Base-by-base conservation (phyloP, 1,140 invertebrate genomes). In the Camponotus pennsylvanicus region DNA sequence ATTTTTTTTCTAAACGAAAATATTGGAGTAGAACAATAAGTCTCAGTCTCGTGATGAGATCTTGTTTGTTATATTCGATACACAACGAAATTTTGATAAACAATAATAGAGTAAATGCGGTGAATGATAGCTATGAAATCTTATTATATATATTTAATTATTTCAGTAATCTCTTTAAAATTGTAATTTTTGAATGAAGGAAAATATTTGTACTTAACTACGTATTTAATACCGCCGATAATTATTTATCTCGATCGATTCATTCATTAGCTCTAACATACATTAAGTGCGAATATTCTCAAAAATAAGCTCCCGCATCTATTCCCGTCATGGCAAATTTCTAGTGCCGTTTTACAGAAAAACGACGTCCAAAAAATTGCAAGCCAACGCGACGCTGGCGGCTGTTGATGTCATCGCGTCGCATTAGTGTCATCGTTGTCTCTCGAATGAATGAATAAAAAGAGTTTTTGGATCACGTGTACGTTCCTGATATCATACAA, bases 241-340 rank as follows among this genome's bases (percentile, higher is more conserved):
- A 27, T 27, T 27, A 27, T 27, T 27, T 27, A 27, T 66, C 18
- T 64, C 32, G 32, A 18, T 21, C 34, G 64, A 40, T 67, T 37
- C 37, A 67, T 32, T 32, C 13, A 32, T 70, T 15, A 49, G 15
- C 1, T 27, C 13, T 8, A 27, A 9, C 11, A 4, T 77, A 6
- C 63, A 63, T 64, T 64, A 9, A 61, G 9, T 8, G 21, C 61
- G n/a, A 7, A n/a, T 18, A 49, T 8, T 79, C 3, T 49, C 1
- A 8, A 49, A 49, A 52, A 64, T 32, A 69, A 52, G n/a, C 42
- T 67, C 21, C 34, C 5, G 11, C 57, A 40, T 37, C 32, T 34
- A 34, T 64, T 85, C 32, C 27, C 21, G 8, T 37, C 49, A n/a
- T 42, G 32, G 49, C n/a, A 8, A 69, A 69, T 52, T 79, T 66